Evolutionary conservation across 1,140 invertebrate species (phyloP), one percentile per base, ranked within the genome.

Genomic region (Calosoma granatense): DNA sequence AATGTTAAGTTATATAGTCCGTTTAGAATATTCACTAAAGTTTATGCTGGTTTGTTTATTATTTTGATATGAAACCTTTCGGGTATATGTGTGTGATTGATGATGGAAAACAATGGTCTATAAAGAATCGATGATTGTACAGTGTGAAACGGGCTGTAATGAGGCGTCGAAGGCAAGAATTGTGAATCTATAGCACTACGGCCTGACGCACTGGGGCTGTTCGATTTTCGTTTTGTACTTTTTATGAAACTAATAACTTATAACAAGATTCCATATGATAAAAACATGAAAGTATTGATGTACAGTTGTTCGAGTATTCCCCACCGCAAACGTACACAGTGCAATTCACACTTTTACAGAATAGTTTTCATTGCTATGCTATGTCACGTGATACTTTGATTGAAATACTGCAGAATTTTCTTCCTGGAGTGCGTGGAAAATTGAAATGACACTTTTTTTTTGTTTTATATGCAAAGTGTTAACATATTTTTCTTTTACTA

Each of bases 221-320:
- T 53, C 21, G 19, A 22, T 53, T 53, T 53, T 53, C 21, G 51
- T 53, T 53, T 53, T 22, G 11, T 53, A 21, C 21, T 53, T 21
- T 53, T 21, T 53, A 22, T 53, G 20, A 53, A 53, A 53, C 51
- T 53, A 53, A 53, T 53, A 53, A 53, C 21, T 53, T 53, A 53
- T 53, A 53, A 53, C 51, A 53, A 53, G 51, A 53, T 53, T 53
- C 51, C 51, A 15, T 53, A 53, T 22, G 51, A 53, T 53, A 53
- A 47, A 47, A 47, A 47, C 41, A 47, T 47, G 41, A 47, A 47
- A 47, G 41, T 36, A 36, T 36, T 9, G 6, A 36, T 36, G n/a
- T 36, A 36, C 26, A n/a, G n/a, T n/a, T 36, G n/a, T 36, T 36
- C 26, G 26, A 9, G 6, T 36, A n/a, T n/a, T 36, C 26, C n/a